These are phyloP conservation scores for Suncus etruscus DNA, from an alignment of 2,113 vertebrate species.

Conservation along the genomic window DNA sequence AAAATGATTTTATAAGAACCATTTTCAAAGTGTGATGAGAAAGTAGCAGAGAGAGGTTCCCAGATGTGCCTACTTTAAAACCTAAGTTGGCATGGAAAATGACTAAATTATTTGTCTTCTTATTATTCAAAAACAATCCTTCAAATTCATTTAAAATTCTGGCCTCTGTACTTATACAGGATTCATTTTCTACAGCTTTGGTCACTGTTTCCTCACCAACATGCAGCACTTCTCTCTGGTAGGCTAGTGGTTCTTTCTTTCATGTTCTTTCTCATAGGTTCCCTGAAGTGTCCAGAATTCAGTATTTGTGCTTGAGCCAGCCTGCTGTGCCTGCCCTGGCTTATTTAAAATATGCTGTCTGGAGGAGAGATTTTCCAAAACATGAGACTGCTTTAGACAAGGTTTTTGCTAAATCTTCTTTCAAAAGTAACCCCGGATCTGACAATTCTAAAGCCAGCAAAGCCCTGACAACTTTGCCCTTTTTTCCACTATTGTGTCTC, in stretches of 20 bases:
- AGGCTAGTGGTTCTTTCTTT: conserved; percentile 87
- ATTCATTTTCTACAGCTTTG: conserved; percentile 11
- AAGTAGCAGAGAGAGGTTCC: background rate
- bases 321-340: conserved; percentile 86
- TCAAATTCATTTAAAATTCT: background rate
- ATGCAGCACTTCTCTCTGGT: conserved; percentile 87
- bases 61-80: conserved; percentile 4
- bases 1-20: conserved; percentile 4
- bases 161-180: background rate
- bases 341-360: conserved; percentile 85
- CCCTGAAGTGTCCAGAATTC: conserved; percentile 85
- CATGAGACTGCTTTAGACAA: conserved; percentile 87
- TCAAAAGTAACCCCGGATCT: conserved; percentile 86
- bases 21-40: conserved; percentile 10
- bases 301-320: conserved; percentile 85
- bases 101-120: background rate
- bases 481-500: conserved; percentile 68
- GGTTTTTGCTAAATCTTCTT: conserved; percentile 84
- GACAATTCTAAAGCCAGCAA: conserved; percentile 80
- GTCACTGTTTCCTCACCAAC: conserved; percentile 62
- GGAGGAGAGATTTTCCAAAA: conserved; percentile 87
- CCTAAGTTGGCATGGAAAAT: background rate
- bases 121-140: background rate
- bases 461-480: conserved; percentile 64
- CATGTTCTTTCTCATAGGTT: conserved; percentile 80